These are phyloP conservation scores for Struthidea cinerea DNA, from an alignment of 2,113 vertebrate species.

Conservation along the genomic window DNA sequence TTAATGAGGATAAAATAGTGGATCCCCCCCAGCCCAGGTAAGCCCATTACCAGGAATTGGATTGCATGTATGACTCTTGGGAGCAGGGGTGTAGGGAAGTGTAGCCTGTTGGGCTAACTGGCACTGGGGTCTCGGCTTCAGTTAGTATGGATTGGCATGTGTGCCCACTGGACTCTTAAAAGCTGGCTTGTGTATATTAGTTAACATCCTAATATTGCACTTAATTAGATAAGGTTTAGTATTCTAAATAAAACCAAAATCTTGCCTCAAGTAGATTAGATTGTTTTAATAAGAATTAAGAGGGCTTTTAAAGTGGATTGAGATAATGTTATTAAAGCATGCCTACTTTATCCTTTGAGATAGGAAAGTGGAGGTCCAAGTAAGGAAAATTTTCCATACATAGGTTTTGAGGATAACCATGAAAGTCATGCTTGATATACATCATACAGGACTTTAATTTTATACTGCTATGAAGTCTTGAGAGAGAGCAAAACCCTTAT, in stretches of 20 bases:
- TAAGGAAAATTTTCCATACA: background rate
- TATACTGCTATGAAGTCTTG: background rate
- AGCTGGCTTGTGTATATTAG: background rate
- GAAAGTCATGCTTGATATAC: conserved; percentile 10
- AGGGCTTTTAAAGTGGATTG: conserved; percentile 15
- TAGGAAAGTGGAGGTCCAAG: background rate
- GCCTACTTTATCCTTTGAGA: background rate
- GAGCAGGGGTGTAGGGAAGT: fast-evolving
- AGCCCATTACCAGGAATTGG: background rate
- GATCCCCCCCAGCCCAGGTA: background rate
- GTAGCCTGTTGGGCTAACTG: background rate
- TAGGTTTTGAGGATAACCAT: background rate
- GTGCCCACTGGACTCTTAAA: background rate
- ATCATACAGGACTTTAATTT: background rate
- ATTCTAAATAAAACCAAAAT: conserved; percentile 4
- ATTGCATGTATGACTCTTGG: background rate
- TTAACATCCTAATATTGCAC: background rate
- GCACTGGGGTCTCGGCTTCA: background rate
- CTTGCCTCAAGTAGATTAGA: conserved; percentile 10
- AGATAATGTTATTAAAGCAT: conserved; percentile 21
- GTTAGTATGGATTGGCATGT: fast-evolving
- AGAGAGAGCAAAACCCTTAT: background rate
- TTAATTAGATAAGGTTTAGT: conserved; percentile 17
- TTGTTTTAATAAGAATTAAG: conserved; percentile 38
- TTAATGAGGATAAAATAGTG: background rate